These are phyloP conservation scores for Brachionichthys hirsutus DNA, from an alignment of 2,113 vertebrate genomes.

Conservation along the genomic window DNA sequence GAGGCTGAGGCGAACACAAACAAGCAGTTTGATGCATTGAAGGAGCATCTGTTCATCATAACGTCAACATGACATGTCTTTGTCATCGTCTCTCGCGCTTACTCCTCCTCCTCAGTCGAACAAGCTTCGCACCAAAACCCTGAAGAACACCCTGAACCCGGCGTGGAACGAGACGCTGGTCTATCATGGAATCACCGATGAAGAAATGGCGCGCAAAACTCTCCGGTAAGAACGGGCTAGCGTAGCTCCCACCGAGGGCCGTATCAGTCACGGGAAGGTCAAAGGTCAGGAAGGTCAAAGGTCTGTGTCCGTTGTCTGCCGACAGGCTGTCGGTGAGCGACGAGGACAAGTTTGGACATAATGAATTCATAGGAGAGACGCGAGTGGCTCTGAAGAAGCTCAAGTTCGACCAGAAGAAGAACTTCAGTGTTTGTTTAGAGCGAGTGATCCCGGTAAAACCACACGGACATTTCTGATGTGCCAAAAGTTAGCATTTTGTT, in stretches of 20 bases:
- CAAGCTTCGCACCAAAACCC: conserved; percentile 92
- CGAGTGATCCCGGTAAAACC: conserved; percentile 86
- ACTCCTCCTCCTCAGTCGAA: conserved; percentile 80
- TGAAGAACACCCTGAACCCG: conserved; percentile 90
- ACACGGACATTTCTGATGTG: not conserved
- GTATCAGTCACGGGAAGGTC: too few species aligned
- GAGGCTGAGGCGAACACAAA: too few species aligned
- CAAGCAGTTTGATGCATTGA: not conserved
- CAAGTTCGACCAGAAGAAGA: conserved; percentile 91
- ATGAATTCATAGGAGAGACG: conserved; percentile 96
- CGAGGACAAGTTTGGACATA: conserved; percentile 96
- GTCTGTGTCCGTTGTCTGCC: conserved; percentile 1
- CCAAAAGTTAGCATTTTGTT: too few species aligned
- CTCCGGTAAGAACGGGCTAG: conserved; percentile 81
- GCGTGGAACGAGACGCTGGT: conserved; percentile 91
- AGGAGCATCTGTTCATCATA: not conserved
- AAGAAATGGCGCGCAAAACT: conserved; percentile 93
- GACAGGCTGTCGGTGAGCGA: conserved; percentile 91
- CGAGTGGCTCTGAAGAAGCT: conserved; percentile 91
- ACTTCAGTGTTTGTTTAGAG: conserved; percentile 92
- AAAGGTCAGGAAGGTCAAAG: not conserved
- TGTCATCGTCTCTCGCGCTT: not conserved
- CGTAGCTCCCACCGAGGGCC: not conserved
- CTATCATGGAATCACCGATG: conserved; percentile 91
- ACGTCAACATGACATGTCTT: too few species aligned